Conservation (phyloP, 2,888 invertebrate genomes). For the Nyleta sp. region DNA sequence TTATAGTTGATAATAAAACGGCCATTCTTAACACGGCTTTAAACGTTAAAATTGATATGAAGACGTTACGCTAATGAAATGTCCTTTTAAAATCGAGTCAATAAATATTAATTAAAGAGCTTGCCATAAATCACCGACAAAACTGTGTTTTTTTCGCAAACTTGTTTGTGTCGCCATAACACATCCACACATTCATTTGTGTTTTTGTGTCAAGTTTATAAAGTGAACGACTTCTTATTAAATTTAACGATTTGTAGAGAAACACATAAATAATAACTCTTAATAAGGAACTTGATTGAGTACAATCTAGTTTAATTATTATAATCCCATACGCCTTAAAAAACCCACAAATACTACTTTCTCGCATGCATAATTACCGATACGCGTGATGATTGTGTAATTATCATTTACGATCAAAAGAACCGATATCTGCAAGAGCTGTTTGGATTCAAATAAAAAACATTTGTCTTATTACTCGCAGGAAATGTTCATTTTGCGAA, state of each 20-base stretch:
- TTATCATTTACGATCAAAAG: conserved; percentile 49
- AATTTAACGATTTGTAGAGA: conserved; percentile 14
- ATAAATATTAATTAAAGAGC: conserved; percentile 32
- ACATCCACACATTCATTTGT: not conserved
- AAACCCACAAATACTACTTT: conserved; percentile 37
- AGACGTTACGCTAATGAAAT: conserved; percentile 15
- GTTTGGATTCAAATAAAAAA: conserved; percentile 1
- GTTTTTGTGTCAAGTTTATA: conserved; percentile 38
- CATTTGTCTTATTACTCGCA: conserved; percentile 3
- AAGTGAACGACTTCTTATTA: conserved; percentile 19
- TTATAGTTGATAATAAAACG: no score
- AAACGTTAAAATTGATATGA: conserved; percentile 3
- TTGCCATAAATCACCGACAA: conserved; percentile 19
- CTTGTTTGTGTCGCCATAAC: conserved; percentile 1
- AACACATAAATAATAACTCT: conserved; percentile 18
- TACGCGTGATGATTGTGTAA: conserved; percentile 37
- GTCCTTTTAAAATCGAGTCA: conserved; percentile 3
- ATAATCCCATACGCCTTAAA: conserved; percentile 26
- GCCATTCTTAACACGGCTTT: not conserved
- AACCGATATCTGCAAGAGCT: conserved; percentile 13
- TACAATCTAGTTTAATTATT: conserved; percentile 42
- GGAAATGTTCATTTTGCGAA: not conserved
- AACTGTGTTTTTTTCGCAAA: conserved; percentile 14
- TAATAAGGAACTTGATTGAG: conserved; percentile 31
- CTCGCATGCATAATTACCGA: conserved; percentile 42